Evolutionary conservation across 2,113 vertebrate species (phyloP).

Genomic region (Hippocampus abdominalis): DNA sequence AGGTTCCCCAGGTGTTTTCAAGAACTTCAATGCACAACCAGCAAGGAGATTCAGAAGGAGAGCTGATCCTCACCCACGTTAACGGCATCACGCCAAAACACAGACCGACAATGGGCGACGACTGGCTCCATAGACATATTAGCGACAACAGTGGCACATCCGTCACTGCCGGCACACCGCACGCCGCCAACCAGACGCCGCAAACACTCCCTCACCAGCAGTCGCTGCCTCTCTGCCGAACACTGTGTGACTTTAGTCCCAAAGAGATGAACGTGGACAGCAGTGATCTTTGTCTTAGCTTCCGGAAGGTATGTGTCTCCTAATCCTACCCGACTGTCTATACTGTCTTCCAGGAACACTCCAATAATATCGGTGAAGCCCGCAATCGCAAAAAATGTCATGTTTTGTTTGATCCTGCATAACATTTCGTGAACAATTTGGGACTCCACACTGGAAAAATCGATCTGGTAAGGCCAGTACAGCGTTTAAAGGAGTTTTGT

Average conservation of each 20-base stretch:
- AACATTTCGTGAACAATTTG: too few relatives aligned
- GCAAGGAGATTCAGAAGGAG: conserved; percentile 71
- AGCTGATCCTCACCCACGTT: conserved; percentile 76
- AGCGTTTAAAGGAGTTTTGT: too few relatives aligned
- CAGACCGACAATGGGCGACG: conserved; percentile 73
- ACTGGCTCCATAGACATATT: conserved; percentile 76
- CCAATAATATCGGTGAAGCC: too few relatives aligned
- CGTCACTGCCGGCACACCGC: conserved; percentile 68
- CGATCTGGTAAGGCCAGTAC: too few relatives aligned
- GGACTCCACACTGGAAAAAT: too few relatives aligned
- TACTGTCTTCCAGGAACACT: not conserved
- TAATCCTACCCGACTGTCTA: not conserved
- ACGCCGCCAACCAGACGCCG: conserved; percentile 72
- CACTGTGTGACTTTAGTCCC: conserved; percentile 78
- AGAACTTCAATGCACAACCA: conserved; percentile 73
- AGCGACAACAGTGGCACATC: conserved; percentile 67
- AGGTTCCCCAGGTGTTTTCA: conserved; percentile 72
- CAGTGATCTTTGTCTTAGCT: conserved; percentile 73
- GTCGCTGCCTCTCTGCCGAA: conserved; percentile 75
- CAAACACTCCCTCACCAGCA: conserved; percentile 41
- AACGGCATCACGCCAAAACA: conserved; percentile 73
- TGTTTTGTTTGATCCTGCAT: too few relatives aligned
- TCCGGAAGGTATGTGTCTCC: conserved; percentile 75
- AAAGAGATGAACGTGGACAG: conserved; percentile 71
- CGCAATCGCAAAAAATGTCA: too few relatives aligned